A percentile compares a stretch with the other conserved stretches of the same genome.
Evolutionary conservation across 2,797 vertebrate species (phyloP).

Genomic region (Poecilia wingei): DNA sequence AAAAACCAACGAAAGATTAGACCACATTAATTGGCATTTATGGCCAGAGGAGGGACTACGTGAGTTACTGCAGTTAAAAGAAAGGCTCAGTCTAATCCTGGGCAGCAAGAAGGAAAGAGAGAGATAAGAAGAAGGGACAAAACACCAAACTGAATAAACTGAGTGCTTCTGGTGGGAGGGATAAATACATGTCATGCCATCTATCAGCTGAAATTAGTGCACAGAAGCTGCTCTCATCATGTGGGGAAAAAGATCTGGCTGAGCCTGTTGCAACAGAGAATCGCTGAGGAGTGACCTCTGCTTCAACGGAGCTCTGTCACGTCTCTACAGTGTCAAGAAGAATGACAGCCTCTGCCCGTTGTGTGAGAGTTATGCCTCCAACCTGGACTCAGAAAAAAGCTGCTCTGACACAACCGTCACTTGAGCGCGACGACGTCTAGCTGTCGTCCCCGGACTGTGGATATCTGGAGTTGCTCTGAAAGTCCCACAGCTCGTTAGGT

Average conservation of each 20-base stretch:
- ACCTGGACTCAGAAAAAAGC: slow-evolving; percentile 23
- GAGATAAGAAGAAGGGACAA: background rate
- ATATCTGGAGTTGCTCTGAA: background rate
- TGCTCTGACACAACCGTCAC: background rate
- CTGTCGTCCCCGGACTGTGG: background rate
- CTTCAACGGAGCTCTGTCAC: slow-evolving; percentile 39
- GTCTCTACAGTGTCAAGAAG: slow-evolving; percentile 35
- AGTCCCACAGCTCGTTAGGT: background rate
- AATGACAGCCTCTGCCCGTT: slow-evolving; percentile 12
- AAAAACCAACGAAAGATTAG: background rate
- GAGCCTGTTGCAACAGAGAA: slow-evolving; percentile 34
- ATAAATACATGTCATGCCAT: slow-evolving; percentile 15
- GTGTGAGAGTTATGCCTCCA: slow-evolving; percentile 20
- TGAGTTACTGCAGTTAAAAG: background rate
- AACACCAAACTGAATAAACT: background rate
- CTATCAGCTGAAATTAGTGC: background rate
- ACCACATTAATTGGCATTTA: background rate
- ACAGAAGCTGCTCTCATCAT: slow-evolving; percentile 24
- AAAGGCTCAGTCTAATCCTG: background rate
- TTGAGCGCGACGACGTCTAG: no score
- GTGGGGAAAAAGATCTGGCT: slow-evolving; percentile 45
- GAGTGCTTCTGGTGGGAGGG: background rate
- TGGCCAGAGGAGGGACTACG: background rate
- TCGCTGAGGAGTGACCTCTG: slow-evolving; percentile 51
- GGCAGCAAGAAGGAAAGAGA: background rate